These are phyloP conservation scores for Balearica regulorum DNA, from an alignment of 2,797 vertebrate genomes.

Conservation along the genomic window DNA sequence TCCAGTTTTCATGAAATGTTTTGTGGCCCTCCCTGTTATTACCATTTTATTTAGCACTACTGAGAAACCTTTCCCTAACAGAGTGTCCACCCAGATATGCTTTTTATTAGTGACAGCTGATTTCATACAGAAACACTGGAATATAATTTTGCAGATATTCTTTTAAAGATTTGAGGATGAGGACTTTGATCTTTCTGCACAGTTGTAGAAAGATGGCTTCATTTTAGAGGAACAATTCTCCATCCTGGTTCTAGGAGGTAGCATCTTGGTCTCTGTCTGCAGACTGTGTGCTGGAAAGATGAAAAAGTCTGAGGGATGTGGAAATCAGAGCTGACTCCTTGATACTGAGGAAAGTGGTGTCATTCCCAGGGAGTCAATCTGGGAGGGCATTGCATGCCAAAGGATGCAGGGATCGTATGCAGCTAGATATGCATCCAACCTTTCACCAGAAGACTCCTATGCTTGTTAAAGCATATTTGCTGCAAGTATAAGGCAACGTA, in stretches of 20 bases:
- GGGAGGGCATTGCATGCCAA: not conserved
- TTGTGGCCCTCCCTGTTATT: not conserved
- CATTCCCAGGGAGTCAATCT: not conserved
- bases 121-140: not conserved
- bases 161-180: not conserved
- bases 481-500: not conserved
- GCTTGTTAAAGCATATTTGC: not conserved
- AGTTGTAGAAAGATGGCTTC: not conserved
- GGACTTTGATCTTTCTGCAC: not conserved
- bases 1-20: not conserved
- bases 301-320: not conserved
- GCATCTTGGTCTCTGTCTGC: not conserved
- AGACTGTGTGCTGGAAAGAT: not conserved
- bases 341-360: not conserved
- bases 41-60: not conserved
- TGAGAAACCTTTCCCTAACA: not conserved
- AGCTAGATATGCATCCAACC: accelerated
- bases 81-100: not conserved
- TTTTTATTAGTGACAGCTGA: not conserved
- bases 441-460: not conserved
- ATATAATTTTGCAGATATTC: not conserved
- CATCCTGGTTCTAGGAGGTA: not conserved
- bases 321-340: not conserved
- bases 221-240: not conserved
- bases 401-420: not conserved